Percentiles rank a stretch among this genome's conserved stretches.
Evolutionary conservation across 2,797 vertebrate genomes (phyloP).

Genomic region (Acanthurus tractus): DNA sequence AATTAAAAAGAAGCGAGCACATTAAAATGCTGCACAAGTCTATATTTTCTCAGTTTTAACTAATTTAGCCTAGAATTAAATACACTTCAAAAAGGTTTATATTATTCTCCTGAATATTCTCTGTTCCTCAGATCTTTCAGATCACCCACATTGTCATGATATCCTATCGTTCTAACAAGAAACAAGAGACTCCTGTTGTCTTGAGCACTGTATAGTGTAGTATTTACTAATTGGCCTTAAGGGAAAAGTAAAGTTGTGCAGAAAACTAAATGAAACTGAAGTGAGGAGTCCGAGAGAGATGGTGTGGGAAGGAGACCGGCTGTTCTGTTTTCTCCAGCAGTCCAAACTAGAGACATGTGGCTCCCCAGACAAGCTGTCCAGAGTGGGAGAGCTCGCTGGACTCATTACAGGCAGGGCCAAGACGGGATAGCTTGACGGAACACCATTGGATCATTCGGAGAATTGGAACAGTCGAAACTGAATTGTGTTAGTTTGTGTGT

Average conservation of each 20-base stretch:
- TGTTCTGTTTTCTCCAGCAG: conserved; percentile 85
- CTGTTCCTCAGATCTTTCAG: conserved; percentile 43
- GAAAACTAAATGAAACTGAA: conserved; percentile 81
- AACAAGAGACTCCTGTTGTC: conserved; percentile 74
- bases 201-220: conserved; percentile 64
- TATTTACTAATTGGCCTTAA: conserved; percentile 84
- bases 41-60: conserved; percentile 38
- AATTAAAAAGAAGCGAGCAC: neutral
- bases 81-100: conserved; percentile 26
- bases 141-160: conserved; percentile 63
- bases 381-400: conserved; percentile 84
- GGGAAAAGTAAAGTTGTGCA: conserved; percentile 81
- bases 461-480: conserved; percentile 71
- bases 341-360: conserved; percentile 85
- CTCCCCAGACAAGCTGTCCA: conserved; percentile 86
- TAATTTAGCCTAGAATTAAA: conserved; percentile 11
- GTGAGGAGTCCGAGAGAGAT: conserved; percentile 80
- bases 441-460: conserved; percentile 80
- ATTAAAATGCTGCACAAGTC: neutral
- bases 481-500: conserved; percentile 70
- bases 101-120: conserved; percentile 31
- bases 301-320: conserved; percentile 86
- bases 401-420: conserved; percentile 84
- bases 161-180: conserved; percentile 57
- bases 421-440: conserved; percentile 82